phyloP scores from a whole-genome alignment of 2,888 invertebrate genomes.

The Euphydryas editha region DNA sequence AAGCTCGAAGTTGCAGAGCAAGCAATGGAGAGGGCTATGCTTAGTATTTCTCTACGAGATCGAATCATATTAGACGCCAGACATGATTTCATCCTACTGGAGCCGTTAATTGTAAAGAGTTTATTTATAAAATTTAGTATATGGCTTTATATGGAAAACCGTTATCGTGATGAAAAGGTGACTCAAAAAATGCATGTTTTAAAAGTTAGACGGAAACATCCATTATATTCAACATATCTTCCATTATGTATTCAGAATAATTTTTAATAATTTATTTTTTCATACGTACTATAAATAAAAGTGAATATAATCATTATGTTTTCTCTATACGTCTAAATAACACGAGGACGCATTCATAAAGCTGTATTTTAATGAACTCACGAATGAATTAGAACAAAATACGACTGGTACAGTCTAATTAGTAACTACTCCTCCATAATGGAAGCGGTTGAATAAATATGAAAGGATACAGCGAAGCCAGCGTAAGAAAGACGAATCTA shows the following conservation, averaged over 20 bases:
- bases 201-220: too few relatives aligned
- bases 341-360: constrained; percentile 11
- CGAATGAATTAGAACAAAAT: constrained; percentile 30
- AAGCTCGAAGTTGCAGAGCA: too few relatives aligned
- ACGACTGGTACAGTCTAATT: constrained; percentile 48
- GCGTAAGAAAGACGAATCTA: not conserved
- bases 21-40: too few relatives aligned
- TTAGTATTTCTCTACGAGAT: too few relatives aligned
- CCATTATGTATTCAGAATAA: not conserved
- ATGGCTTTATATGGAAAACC: too few relatives aligned
- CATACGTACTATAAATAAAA: constrained; percentile 4
- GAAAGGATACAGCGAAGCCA: constrained; percentile 38
- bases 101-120: too few relatives aligned
- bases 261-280: constrained; percentile 1
- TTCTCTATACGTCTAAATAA: constrained; percentile 7
- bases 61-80: too few relatives aligned
- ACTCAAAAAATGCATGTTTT: not conserved
- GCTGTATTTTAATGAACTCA: constrained; percentile 15
- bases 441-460: constrained; percentile 64
- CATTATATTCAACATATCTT: not conserved
- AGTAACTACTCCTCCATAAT: constrained; percentile 47
- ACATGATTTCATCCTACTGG: too few relatives aligned
- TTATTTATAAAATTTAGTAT: too few relatives aligned
- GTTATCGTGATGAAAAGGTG: too few relatives aligned
- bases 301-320: constrained; percentile 7